A percentile compares a stretch with the other conserved stretches of the same genome.
Conservation (phyloP, 2,113 vertebrate genomes). For the Haplotaxodon microlepis region DNA sequence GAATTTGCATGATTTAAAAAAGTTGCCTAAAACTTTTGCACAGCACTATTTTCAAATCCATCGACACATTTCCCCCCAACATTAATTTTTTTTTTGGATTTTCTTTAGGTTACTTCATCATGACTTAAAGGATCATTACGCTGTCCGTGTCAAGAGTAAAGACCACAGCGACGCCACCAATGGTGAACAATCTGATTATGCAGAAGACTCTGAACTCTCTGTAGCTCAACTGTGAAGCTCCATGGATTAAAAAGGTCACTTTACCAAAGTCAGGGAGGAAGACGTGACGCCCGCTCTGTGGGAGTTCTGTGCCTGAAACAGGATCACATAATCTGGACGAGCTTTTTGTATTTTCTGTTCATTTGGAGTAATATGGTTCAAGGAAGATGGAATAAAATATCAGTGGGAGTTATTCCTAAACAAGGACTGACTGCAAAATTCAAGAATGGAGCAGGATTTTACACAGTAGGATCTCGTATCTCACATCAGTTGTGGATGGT, state of each 20-base stretch:
- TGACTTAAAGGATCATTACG: neutral
- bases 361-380: neutral
- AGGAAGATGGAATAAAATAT: neutral
- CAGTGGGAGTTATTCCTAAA: neutral
- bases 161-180: neutral
- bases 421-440: neutral
- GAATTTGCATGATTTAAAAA: neutral
- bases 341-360: neutral
- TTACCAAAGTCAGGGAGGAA: neutral
- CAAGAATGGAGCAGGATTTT: slow-evolving; percentile 61
- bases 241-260: slow-evolving; percentile 8
- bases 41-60: neutral
- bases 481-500: neutral
- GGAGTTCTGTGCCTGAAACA: neutral
- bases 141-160: neutral
- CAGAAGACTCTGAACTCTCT: neutral
- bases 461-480: slow-evolving; percentile 26
- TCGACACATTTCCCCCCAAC: neutral
- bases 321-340: neutral
- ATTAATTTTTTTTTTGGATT: neutral
- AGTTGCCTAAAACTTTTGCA: neutral
- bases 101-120: neutral
- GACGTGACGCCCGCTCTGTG: neutral
- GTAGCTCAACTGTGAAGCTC: neutral
- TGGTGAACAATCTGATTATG: neutral